Percentiles rank a stretch among this genome's conserved stretches.
Evolutionary conservation across 2,113 vertebrate species (phyloP).

Genomic region (Nibea albiflora): DNA sequence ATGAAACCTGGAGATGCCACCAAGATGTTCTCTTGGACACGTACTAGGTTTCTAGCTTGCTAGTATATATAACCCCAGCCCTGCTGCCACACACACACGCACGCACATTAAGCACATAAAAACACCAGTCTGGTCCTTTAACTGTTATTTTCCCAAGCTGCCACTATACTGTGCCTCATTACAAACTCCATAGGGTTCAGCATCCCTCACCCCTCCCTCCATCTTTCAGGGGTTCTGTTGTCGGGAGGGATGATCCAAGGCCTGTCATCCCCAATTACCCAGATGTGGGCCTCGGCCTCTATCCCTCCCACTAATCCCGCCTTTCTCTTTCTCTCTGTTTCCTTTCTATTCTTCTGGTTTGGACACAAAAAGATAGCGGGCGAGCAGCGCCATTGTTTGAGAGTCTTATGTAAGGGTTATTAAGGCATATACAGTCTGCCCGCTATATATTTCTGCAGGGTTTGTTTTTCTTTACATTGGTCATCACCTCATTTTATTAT

Average conservation of each 20-base stretch:
- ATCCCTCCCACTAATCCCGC: conserved; percentile 57
- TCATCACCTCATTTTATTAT: conserved; percentile 1
- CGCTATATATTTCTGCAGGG: neutral
- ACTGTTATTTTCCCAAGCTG: neutral
- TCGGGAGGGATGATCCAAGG: conserved; percentile 67
- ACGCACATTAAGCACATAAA: no score
- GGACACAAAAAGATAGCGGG: conserved; percentile 42
- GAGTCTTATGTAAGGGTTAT: conserved; percentile 38
- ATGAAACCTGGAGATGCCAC: conserved; percentile 28
- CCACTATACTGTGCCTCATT: conserved; percentile 1
- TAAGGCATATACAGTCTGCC: conserved; percentile 29
- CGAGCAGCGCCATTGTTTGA: conserved; percentile 32
- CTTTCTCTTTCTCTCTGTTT: conserved; percentile 42
- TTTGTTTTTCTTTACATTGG: neutral
- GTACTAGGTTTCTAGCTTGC: conserved; percentile 10
- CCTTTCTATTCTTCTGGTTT: conserved; percentile 31
- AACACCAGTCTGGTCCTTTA: neutral
- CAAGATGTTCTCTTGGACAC: conserved; percentile 1
- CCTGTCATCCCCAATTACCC: conserved; percentile 79
- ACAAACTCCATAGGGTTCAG: neutral
- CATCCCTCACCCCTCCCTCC: neutral
- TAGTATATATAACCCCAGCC: conserved; percentile 9
- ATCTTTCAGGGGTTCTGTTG: conserved; percentile 60
- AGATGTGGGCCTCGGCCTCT: conserved; percentile 66
- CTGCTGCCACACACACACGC: neutral